Percentiles rank a stretch among this genome's conserved stretches.
phyloP scores from a whole-genome alignment of 2,888 invertebrate species.

The Drosophila tanythrix region DNA sequence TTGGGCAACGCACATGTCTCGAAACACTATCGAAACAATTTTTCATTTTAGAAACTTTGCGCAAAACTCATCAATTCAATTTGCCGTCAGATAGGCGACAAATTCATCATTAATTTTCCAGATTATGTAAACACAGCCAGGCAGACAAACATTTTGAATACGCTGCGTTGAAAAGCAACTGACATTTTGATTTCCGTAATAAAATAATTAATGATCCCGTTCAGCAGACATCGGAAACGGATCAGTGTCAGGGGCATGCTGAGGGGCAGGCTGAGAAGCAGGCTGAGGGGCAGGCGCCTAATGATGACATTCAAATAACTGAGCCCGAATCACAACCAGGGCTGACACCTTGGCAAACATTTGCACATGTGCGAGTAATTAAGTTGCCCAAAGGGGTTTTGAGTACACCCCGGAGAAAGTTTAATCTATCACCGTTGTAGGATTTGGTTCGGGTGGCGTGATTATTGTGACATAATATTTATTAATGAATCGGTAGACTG shows the following conservation, averaged over 20 bases:
- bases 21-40: conserved; percentile 54
- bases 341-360: conserved; percentile 28
- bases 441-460: conserved; percentile 56
- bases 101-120: conserved; percentile 77
- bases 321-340: conserved; percentile 7
- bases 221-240: conserved; percentile 58
- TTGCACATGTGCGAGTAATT: conserved; percentile 51
- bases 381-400: conserved; percentile 58
- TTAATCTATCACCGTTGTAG: conserved; percentile 62
- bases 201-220: conserved; percentile 77
- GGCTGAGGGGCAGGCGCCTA: conserved; percentile 50
- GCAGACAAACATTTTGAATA: conserved; percentile 63
- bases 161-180: conserved; percentile 69
- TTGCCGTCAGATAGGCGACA: conserved; percentile 47
- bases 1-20: background rate
- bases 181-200: conserved; percentile 82
- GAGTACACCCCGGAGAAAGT: conserved; percentile 49
- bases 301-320: conserved; percentile 78
- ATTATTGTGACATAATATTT: conserved; percentile 82
- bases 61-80: conserved; percentile 26
- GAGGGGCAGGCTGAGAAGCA: conserved; percentile 23
- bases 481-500: conserved; percentile 64
- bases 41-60: conserved; percentile 64
- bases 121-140: conserved; percentile 74
- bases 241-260: conserved; percentile 51